phyloP scores from a whole-genome alignment of 2,797 vertebrate species.

The Leontocebus nigricollis region DNA sequence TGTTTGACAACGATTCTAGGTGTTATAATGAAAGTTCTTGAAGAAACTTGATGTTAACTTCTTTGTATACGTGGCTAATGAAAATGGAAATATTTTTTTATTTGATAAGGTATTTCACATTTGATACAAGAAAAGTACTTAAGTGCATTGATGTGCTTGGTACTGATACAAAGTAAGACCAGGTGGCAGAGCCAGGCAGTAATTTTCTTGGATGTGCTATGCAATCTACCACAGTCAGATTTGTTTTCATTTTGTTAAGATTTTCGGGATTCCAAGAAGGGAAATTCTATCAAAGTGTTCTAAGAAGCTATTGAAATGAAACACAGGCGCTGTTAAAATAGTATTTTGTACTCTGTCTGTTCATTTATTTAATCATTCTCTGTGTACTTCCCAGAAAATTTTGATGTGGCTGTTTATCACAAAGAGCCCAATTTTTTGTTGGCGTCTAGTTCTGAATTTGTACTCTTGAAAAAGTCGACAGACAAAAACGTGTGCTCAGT shows the following conservation, averaged over 20 bases:
- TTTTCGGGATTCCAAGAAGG: not conserved
- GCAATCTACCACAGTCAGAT: not conserved
- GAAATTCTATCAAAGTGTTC: not conserved
- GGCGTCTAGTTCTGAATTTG: not conserved
- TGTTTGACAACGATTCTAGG: not conserved
- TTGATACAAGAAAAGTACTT: not conserved
- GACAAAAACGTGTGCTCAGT: not conserved
- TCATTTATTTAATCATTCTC: not conserved
- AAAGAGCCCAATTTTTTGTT: not conserved
- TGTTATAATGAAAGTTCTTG: not conserved
- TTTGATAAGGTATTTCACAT: constrained; percentile 34
- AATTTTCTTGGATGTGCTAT: not conserved
- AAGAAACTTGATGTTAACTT: not conserved
- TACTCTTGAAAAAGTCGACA: not conserved
- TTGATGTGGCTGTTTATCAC: not conserved
- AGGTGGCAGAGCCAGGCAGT: not conserved
- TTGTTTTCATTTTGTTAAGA: not conserved
- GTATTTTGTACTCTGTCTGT: not conserved
- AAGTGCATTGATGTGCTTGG: not conserved
- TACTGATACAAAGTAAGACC: not conserved
- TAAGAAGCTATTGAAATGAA: not conserved
- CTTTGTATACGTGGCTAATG: not conserved
- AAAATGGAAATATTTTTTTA: constrained; percentile 2
- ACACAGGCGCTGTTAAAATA: not conserved
- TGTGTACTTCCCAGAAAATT: not conserved